These are phyloP conservation scores for Phymatocera aterrima DNA, from an alignment of 2,888 invertebrate species.

Conservation along the genomic window DNA sequence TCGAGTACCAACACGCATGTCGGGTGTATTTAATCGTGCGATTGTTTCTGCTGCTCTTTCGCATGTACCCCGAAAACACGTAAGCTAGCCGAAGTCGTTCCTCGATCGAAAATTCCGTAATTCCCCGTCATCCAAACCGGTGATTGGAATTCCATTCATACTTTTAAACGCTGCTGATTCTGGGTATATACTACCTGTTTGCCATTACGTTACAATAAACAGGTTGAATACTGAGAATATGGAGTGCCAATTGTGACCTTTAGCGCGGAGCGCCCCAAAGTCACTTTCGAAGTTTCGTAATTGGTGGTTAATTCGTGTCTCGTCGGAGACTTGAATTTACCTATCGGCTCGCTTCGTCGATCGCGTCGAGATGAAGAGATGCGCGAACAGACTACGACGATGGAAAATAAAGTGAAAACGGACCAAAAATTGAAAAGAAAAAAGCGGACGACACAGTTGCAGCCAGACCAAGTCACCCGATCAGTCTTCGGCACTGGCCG, in stretches of 20 bases:
- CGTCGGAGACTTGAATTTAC: neutral
- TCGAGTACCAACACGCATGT: constrained; percentile 1
- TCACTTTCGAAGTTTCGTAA: neutral
- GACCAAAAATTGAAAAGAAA: neutral
- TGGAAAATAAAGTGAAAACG: neutral
- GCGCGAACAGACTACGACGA: neutral
- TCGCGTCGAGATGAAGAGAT: neutral
- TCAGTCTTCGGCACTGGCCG: constrained; percentile 35
- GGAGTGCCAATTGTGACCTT: neutral
- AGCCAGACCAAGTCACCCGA: constrained; percentile 25
- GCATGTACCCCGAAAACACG: neutral
- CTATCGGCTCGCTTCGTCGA: neutral
- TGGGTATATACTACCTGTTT: neutral
- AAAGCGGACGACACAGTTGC: neutral
- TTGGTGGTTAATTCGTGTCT: constrained; percentile 1
- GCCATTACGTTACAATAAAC: constrained; percentile 7
- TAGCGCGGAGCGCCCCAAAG: neutral
- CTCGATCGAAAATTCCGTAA: constrained; percentile 10
- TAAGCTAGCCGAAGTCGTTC: neutral
- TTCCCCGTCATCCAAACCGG: neutral
- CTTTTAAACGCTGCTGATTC: neutral
- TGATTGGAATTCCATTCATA: neutral
- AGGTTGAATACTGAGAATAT: constrained; percentile 12
- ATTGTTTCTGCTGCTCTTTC: neutral
- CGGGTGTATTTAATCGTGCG: neutral